These are phyloP conservation scores for Strix aluco DNA, from an alignment of 2,113 vertebrate species.

Conservation along the genomic window DNA sequence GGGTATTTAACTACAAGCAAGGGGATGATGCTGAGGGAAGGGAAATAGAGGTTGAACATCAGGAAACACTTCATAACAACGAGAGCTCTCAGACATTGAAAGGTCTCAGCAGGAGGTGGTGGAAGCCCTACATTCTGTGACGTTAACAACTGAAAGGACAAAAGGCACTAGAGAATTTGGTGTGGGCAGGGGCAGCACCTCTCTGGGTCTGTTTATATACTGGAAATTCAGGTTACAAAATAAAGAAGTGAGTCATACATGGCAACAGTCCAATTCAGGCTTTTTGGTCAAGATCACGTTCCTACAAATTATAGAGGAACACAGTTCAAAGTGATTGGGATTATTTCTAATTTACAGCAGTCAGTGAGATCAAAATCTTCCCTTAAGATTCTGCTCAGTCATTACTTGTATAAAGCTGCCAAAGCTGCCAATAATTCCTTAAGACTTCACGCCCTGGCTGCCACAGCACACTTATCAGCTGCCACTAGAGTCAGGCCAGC, in stretches of 20 bases:
- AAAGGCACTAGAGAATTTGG: neutral
- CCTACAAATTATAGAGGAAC: neutral
- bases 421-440: constrained; percentile 15
- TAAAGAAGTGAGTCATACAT: neutral
- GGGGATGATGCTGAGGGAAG: neutral
- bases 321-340: neutral
- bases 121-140: neutral
- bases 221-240: constrained; percentile 1
- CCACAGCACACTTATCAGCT: neutral
- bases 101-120: neutral
- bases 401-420: neutral
- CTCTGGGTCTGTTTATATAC: neutral
- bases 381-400: constrained; percentile 2
- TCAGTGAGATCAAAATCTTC: neutral
- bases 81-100: neutral
- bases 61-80: neutral
- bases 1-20: neutral
- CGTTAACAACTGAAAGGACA: neutral
- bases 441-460: neutral
- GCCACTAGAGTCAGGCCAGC: neutral
- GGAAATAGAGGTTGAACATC: neutral
- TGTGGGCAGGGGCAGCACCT: constrained; percentile 14
- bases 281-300: neutral
- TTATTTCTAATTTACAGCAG: neutral
- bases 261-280: neutral